phyloP scores from a whole-genome alignment of 2,888 invertebrate species.

The Volucella bombylans region DNA sequence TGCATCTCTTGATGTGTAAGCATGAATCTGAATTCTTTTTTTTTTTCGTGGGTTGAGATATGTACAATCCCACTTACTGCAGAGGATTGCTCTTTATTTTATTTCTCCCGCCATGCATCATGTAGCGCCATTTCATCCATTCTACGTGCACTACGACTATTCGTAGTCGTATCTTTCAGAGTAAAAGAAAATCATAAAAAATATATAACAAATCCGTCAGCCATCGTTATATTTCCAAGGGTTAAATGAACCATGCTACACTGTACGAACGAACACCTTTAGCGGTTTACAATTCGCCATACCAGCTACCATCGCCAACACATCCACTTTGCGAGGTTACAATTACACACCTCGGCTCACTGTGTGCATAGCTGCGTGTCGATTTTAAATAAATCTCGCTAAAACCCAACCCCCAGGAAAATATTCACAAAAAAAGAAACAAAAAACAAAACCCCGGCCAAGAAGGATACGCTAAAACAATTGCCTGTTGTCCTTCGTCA shows the following conservation, averaged over 20 bases:
- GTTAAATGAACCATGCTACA: constrained; percentile 62
- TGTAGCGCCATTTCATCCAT: constrained; percentile 61
- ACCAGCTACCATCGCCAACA: not conserved
- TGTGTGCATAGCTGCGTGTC: constrained; percentile 45
- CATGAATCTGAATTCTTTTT: constrained; percentile 31
- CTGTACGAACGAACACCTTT: constrained; percentile 39
- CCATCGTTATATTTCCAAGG: constrained; percentile 57
- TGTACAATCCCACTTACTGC: constrained; percentile 30
- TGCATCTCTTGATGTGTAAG: constrained; percentile 41
- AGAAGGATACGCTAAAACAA: constrained; percentile 43
- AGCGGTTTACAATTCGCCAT: not conserved
- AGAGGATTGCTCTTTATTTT: constrained; percentile 34
- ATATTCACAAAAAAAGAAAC: constrained; percentile 59
- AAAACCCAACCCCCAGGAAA: constrained; percentile 20
- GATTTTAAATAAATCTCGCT: constrained; percentile 59
- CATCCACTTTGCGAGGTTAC: constrained; percentile 26
- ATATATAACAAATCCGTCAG: constrained; percentile 13
- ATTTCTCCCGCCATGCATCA: constrained; percentile 47
- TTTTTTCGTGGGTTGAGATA: constrained; percentile 24
- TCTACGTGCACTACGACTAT: constrained; percentile 18
- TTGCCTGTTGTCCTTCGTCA: constrained; percentile 53
- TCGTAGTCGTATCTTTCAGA: constrained; percentile 3
- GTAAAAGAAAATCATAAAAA: not conserved
- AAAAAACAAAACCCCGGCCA: constrained; percentile 12
- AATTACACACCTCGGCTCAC: constrained; percentile 48